A percentile compares a stretch with the other conserved stretches of the same genome.
Evolutionary conservation across 2,888 invertebrate genomes (phyloP).

Genomic region (Pasiphila rectangulata): DNA sequence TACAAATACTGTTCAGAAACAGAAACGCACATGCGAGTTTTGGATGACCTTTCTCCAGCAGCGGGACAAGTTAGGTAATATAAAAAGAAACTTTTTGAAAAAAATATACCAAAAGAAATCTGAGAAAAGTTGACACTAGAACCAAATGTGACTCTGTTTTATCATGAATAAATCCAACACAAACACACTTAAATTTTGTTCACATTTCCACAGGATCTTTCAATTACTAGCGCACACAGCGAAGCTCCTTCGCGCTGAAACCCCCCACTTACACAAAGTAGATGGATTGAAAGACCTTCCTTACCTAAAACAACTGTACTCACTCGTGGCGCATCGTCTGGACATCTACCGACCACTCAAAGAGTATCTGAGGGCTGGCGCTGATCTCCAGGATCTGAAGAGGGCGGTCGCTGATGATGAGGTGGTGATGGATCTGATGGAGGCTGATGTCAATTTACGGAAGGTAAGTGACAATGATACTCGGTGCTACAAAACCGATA

Average conservation of each 20-base stretch:
- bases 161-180: no score
- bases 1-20: no score
- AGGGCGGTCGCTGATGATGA: constrained; percentile 34
- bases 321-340: constrained; percentile 53
- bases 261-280: constrained; percentile 62
- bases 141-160: no score
- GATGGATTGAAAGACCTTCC: constrained; percentile 51
- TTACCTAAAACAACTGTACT: constrained; percentile 47
- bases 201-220: constrained; percentile 51
- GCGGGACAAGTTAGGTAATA: no score
- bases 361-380: constrained; percentile 38
- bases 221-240: constrained; percentile 53
- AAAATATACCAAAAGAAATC: no score
- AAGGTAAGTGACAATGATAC: constrained; percentile 48
- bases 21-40: no score
- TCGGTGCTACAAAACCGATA: no score
- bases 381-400: constrained; percentile 35
- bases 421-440: constrained; percentile 42
- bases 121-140: no score
- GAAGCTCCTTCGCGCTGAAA: constrained; percentile 52
- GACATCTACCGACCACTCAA: constrained; percentile 45
- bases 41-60: no score
- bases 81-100: no score
- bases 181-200: no score
- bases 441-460: constrained; percentile 51